Base-by-base conservation (phyloP, 2,797 vertebrate genomes). In the Taeniopygia guttata region DNA sequence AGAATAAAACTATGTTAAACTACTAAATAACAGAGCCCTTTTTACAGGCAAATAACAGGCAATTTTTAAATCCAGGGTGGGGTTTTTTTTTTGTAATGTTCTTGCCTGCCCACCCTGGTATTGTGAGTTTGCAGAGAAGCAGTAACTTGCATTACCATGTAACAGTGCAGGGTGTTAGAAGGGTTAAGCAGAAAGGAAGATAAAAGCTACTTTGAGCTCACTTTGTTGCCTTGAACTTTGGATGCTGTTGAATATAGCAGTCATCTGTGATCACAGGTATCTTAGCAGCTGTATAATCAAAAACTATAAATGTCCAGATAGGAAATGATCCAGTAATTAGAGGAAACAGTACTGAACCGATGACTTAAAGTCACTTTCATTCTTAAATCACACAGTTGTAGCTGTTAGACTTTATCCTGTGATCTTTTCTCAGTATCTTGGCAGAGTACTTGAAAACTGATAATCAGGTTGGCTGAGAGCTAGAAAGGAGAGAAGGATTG, bases 181-280 rank as follows among this genome's bases (percentile, higher is more conserved):
- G 75, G 51, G 83, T 96, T 96, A 93, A 92, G 32, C 68, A 46
- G 83, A 89, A 78, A 74, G 51, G 38, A 85, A 89, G 81, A 68
- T 91, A 75, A 93, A 68, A 93, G 54, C 62, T 86, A 29, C 64
- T 66, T 85, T 66, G 84, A 94, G 89, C 69, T 92, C n/a, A 34
- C 49, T 90, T 89, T 90, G 63, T 74, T 92, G 49, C 88, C 93
- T 94, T 95, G 94, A 95, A 94, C 94, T 96, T 96, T 87, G 87
- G 82, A 81, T 89, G 12, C 66, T 81, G 43, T 83, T 92, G 87
- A 75, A 74, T 89, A 68, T 27, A 80, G 72, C 68, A 93, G 62
- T 77, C 78, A 75, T 93, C 64, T 92, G 45, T 90, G 92, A 89
- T 95, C 89, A 59, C 78, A 80, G 89, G n/a, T 94, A 92, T 93